A percentile compares a stretch with the other conserved stretches of the same genome.
phyloP scores from a whole-genome alignment of 2,797 vertebrate species.

The Balearica regulorum region DNA sequence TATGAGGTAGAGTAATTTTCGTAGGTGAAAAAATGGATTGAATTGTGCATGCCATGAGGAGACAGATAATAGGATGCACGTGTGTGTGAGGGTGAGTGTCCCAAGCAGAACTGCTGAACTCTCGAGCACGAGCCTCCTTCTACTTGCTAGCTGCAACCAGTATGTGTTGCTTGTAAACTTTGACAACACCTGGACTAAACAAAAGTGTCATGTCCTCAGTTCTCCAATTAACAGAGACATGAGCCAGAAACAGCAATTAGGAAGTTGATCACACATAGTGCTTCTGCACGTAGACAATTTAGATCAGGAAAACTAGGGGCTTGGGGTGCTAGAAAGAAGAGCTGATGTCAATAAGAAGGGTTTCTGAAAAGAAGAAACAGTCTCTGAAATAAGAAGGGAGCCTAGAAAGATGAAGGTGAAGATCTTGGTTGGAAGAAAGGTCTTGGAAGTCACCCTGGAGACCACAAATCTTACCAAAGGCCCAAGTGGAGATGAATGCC shows the following conservation, averaged over 20 bases:
- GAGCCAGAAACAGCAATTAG: neutral
- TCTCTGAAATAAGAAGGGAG: neutral
- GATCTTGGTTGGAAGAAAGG: neutral
- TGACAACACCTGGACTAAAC: neutral
- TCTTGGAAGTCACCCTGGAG: neutral
- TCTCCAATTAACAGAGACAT: neutral
- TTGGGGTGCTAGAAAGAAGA: neutral
- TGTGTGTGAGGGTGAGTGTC: fast-evolving
- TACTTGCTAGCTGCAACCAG: neutral
- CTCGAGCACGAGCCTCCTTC: neutral
- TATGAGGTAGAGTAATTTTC: neutral
- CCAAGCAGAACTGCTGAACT: neutral
- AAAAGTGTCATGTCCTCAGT: neutral
- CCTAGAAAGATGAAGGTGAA: neutral
- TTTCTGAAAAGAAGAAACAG: neutral
- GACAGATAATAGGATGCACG: neutral
- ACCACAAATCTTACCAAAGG: neutral
- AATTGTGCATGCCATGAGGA: neutral
- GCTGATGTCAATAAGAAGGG: neutral
- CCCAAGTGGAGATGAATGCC: neutral
- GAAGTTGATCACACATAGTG: neutral
- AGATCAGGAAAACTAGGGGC: neutral
- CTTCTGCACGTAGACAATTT: neutral
- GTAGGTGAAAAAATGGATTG: neutral
- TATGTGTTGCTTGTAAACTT: neutral